Evolutionary conservation across 1,140 invertebrate genomes (phyloP), one percentile per base, ranked within the genome.

Genomic region (Neuroterus valhalla): DNA sequence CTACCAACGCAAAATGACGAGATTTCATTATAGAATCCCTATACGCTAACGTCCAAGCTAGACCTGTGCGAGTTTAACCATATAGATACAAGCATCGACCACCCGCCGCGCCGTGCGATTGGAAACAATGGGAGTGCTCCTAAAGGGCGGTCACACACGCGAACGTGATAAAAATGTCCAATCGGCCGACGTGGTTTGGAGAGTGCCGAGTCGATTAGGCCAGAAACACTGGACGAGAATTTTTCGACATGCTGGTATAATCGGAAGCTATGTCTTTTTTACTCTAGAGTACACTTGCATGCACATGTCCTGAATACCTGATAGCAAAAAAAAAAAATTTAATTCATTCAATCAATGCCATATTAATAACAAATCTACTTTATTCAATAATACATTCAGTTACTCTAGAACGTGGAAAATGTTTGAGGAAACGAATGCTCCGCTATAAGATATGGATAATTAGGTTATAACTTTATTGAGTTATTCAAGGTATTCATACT

Each of bases 111-210:
- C 73, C 79, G 55, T 50, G 68, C 78, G 70, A 82, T 82, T 79
- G 78, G 74, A 82, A 80, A 80, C 80, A 82, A 82, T 81, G 72
- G 76, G 48, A 77, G 70, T 42, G 75, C 70, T 79, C 69, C 55
- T 70, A 66, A 82, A 83, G 72, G 71, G 48, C 50, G 38, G 70
- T 68, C 31, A 15, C 52, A 68, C 74, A 71, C 68, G 68, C 71
- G 79, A 78, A 45, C 62, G 62, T 76, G 81, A 84, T 81, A 83
- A 85, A 85, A 83, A 71, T 78, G 75, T 78, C 69, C 68, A 72
- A 77, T 82, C 78, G 68, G 50, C 66, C 66, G 71, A 77, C 43
- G 17, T 44, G 42, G 74, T 45, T 71, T 74, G 46, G 69, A 48
- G 66, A 74, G 23, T 62, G 23, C 52, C 14, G 21, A 62, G 31